Evolutionary conservation across 2,888 invertebrate genomes (phyloP).

Genomic region (Thera britannica): DNA sequence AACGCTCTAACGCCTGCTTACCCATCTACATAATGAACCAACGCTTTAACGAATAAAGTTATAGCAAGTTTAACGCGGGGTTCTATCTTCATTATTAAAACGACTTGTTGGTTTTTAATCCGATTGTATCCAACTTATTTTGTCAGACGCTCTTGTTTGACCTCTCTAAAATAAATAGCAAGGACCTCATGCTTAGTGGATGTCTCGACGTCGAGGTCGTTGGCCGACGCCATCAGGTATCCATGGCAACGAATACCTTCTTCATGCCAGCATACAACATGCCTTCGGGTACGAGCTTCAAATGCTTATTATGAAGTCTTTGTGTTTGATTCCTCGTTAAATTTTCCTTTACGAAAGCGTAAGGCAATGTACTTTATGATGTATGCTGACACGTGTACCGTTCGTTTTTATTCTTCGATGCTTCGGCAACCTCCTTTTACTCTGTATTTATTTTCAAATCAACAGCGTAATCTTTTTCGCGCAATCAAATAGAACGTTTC

Average conservation of each 20-base stretch:
- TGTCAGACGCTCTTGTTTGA: constrained; percentile 59
- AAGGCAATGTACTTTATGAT: constrained; percentile 15
- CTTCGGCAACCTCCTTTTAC: constrained; percentile 9
- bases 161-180: constrained; percentile 65
- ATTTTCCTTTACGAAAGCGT: constrained; percentile 33
- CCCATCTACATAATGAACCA: constrained; percentile 53
- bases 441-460: constrained; percentile 13
- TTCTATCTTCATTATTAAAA: constrained; percentile 51
- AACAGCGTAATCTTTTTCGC: background rate
- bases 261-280: constrained; percentile 56
- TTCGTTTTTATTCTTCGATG: constrained; percentile 27
- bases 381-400: constrained; percentile 15
- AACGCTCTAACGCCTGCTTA: constrained; percentile 49
- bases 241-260: constrained; percentile 72
- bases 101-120: constrained; percentile 49
- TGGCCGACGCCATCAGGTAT: constrained; percentile 75
- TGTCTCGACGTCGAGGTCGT: constrained; percentile 77
- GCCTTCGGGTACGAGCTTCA: constrained; percentile 56
- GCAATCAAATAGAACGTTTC: constrained; percentile 1
- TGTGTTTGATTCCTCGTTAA: background rate
- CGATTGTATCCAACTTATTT: constrained; percentile 49
- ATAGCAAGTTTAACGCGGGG: constrained; percentile 53
- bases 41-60: constrained; percentile 60
- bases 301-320: constrained; percentile 51
- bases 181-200: constrained; percentile 57